Evolutionary conservation across 2,888 invertebrate species (phyloP).

Genomic region (Osedax frankpressi): DNA sequence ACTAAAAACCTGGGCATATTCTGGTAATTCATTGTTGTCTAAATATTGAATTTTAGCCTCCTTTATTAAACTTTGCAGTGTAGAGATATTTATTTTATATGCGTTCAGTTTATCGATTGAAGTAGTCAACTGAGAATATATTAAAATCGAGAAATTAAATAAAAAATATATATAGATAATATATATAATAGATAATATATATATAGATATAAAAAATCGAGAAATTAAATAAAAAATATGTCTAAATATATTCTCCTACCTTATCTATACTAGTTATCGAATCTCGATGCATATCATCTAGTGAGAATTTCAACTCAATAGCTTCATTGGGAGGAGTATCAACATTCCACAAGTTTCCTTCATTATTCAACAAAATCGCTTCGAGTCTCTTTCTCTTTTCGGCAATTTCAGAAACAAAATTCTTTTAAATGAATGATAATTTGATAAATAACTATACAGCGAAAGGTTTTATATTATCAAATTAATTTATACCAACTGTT

Average conservation of each 20-base stretch:
- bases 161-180: neutral
- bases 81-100: neutral
- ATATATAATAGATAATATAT: neutral
- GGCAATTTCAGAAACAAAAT: neutral
- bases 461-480: no score
- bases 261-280: neutral
- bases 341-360: neutral
- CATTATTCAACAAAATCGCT: neutral
- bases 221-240: no score
- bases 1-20: neutral
- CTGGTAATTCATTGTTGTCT: neutral
- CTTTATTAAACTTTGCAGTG: neutral
- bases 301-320: neutral
- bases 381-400: neutral
- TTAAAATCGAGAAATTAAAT: neutral
- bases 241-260: no score
- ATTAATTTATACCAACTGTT: no score
- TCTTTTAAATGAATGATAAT: no score
- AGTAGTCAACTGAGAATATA: neutral
- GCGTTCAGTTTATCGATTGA: neutral
- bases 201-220: no score
- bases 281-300: neutral
- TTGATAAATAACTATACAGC: no score
- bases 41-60: neutral
- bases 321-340: neutral